Conservation (phyloP, 2,888 invertebrate genomes). For the Ormyrus pomaceus region DNA sequence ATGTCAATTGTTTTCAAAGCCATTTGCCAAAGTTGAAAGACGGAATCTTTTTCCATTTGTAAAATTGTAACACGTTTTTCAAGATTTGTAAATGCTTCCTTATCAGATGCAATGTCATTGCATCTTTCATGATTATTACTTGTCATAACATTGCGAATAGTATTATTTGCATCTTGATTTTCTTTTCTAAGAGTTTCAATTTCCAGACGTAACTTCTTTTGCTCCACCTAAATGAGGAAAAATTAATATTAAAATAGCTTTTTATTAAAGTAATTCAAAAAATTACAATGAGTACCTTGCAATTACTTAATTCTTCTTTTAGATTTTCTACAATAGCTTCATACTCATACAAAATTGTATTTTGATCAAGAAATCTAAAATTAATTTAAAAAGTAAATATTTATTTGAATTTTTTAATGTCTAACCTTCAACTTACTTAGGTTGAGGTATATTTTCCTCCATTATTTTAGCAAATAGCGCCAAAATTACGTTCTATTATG, state of each 20-base stretch:
- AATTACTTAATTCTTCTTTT: conserved; percentile 65
- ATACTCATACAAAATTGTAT: conserved; percentile 64
- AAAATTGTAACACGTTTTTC: conserved; percentile 67
- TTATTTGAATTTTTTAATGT: conserved; percentile 2
- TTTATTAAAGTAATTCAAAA: neutral
- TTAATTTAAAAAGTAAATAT: conserved; percentile 38
- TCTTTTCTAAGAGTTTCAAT: conserved; percentile 63
- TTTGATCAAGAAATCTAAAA: conserved; percentile 59
- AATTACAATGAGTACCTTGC: conserved; percentile 62
- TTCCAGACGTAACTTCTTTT: conserved; percentile 65
- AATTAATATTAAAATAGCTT: neutral
- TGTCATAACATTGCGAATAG: conserved; percentile 61
- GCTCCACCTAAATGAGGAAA: conserved; percentile 64
- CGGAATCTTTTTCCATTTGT: conserved; percentile 81
- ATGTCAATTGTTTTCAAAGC: conserved; percentile 82
- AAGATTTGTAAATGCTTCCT: conserved; percentile 64
- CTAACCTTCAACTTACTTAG: conserved; percentile 59
- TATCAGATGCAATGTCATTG: conserved; percentile 46
- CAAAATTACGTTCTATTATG: conserved; percentile 19
- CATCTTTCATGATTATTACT: conserved; percentile 62
- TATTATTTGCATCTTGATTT: conserved; percentile 62
- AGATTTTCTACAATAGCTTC: conserved; percentile 62
- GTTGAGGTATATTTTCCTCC: conserved; percentile 43
- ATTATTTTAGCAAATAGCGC: conserved; percentile 15
- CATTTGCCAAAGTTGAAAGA: conserved; percentile 82